phyloP scores from a whole-genome alignment of 2,797 vertebrate genomes.

The Acrocephalus scirpaceus region DNA sequence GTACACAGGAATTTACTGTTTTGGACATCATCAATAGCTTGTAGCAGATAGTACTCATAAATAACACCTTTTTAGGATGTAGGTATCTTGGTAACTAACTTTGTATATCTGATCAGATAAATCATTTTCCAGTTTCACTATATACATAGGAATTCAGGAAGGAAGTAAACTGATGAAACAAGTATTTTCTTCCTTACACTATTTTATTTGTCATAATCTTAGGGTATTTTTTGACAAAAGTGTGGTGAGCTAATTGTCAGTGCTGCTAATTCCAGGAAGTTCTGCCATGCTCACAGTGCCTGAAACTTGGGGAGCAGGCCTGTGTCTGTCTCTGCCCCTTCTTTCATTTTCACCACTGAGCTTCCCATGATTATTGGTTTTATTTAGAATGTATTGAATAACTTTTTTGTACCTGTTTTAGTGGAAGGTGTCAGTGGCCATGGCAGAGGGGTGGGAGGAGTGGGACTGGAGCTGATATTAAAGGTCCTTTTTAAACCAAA shows the following conservation, averaged over 20 bases:
- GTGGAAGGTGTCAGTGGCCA: not conserved
- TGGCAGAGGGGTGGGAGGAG: not conserved
- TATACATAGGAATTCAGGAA: not conserved
- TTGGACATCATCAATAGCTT: not conserved
- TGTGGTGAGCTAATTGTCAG: not conserved
- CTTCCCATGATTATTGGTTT: accelerated
- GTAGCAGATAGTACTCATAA: not conserved
- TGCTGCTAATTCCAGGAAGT: not conserved
- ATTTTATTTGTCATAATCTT: not conserved
- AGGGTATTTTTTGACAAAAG: not conserved
- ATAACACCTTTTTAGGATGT: not conserved
- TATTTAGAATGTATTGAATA: not conserved
- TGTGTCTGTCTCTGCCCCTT: not conserved
- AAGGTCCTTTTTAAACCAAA: not conserved
- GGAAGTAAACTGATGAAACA: not conserved
- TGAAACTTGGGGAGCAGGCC: not conserved
- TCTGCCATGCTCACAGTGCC: not conserved
- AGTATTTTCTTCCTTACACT: not conserved
- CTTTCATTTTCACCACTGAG: not conserved
- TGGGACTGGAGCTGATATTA: not conserved
- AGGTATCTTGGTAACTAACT: not conserved
- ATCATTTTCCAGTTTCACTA: not conserved
- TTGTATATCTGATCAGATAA: not conserved
- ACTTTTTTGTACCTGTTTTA: not conserved
- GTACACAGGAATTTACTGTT: not conserved